These are phyloP conservation scores for Heliconius eleuchia DNA, from an alignment of 1,140 invertebrate species.

Conservation along the genomic window DNA sequence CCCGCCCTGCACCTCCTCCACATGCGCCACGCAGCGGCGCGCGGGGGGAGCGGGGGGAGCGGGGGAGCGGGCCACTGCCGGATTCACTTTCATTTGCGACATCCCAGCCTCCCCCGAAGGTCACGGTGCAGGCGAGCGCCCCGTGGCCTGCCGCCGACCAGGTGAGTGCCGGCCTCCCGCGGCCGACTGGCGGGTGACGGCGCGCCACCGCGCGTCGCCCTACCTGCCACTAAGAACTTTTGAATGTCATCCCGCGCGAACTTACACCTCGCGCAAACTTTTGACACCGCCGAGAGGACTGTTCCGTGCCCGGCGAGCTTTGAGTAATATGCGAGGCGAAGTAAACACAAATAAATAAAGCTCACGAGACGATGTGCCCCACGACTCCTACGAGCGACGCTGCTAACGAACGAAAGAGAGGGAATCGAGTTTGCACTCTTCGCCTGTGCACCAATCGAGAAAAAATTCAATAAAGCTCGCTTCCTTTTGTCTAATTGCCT, in stretches of 20 bases:
- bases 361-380: constrained; percentile 46
- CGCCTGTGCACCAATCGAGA: constrained; percentile 76
- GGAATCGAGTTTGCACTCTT: constrained; percentile 67
- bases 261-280: constrained; percentile 35
- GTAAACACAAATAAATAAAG: constrained; percentile 62
- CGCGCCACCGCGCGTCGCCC: not conserved
- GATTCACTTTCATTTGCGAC: constrained; percentile 82
- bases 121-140: constrained; percentile 67
- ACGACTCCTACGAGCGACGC: constrained; percentile 36
- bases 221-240: constrained; percentile 54
- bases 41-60: constrained; percentile 64
- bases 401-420: constrained; percentile 62
- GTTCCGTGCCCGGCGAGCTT: constrained; percentile 18
- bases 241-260: constrained; percentile 51
- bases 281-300: constrained; percentile 22
- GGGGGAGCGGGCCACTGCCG: constrained; percentile 50
- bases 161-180: constrained; percentile 26
- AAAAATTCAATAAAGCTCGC: constrained; percentile 79
- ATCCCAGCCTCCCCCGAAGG: constrained; percentile 78
- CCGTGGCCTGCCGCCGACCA: constrained; percentile 64
- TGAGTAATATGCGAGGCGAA: constrained; percentile 34
- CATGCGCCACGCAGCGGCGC: constrained; percentile 81
- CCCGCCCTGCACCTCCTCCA: constrained; percentile 79
- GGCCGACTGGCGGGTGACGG: constrained; percentile 44
- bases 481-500: constrained; percentile 78